Percentiles rank a stretch among this genome's conserved stretches.
Conservation (phyloP, 2,113 vertebrate genomes). For the Sinocyclocheilus anophthalmus region DNA sequence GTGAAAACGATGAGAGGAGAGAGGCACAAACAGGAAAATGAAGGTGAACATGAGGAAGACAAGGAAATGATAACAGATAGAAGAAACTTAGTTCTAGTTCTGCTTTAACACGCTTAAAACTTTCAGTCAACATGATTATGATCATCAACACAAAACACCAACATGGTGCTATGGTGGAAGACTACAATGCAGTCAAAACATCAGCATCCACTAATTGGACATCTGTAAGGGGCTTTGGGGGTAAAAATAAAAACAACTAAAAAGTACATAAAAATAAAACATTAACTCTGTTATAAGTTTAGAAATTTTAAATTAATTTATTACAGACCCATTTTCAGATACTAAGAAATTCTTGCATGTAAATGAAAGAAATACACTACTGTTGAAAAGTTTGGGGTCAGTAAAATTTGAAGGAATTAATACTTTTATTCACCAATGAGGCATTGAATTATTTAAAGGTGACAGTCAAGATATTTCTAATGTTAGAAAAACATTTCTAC, state of each 20-base stretch:
- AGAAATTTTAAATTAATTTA: neutral
- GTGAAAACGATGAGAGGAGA: constrained; percentile 46
- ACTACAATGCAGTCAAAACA: constrained; percentile 61
- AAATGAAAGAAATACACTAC: neutral
- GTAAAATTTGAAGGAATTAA: neutral
- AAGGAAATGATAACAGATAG: neutral
- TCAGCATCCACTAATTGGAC: constrained; percentile 13
- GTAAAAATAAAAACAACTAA: neutral
- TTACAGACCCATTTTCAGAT: neutral
- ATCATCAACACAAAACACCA: constrained; percentile 35
- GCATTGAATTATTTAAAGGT: neutral
- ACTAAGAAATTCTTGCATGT: neutral
- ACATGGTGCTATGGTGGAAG: constrained; percentile 27
- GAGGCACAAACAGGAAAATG: constrained; percentile 47
- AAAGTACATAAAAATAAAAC: neutral
- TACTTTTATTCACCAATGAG: neutral
- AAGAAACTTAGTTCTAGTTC: neutral
- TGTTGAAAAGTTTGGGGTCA: neutral
- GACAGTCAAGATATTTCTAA: neutral
- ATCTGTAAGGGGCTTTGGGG: neutral
- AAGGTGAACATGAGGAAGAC: constrained; percentile 21
- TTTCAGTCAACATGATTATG: neutral
- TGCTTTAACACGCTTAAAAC: neutral
- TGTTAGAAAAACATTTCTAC: neutral
- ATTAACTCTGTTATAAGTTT: neutral